Evolutionary conservation across 2,888 invertebrate species (phyloP).

Genomic region (Trichopria drosophilae): DNA sequence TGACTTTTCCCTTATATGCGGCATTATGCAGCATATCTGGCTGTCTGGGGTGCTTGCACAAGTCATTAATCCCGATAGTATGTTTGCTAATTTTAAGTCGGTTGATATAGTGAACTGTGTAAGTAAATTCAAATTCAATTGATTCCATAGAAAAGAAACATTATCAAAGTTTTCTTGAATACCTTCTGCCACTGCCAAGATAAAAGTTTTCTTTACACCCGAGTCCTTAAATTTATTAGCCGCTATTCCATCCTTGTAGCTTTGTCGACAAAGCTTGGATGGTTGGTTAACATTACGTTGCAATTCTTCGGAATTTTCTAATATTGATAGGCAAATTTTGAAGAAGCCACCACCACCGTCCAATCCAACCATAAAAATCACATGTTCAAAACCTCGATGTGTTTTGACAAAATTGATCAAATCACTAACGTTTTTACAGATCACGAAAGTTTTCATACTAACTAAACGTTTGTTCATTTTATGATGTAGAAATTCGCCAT

Average conservation of each 20-base stretch:
- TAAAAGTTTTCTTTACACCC: not conserved
- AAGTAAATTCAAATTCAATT: slow-evolving; percentile 1
- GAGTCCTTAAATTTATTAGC: not conserved
- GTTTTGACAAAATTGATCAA: slow-evolving; percentile 1
- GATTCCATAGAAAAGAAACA: not conserved
- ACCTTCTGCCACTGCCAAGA: no score
- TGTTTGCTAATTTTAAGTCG: not conserved
- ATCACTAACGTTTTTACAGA: not conserved
- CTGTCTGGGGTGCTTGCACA: no score
- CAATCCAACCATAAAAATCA: not conserved
- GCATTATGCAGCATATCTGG: no score
- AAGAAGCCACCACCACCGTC: no score
- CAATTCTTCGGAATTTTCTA: not conserved
- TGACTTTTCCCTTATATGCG: no score
- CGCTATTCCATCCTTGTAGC: slow-evolving; percentile 2
- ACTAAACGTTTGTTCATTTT: not conserved
- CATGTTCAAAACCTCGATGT: not conserved
- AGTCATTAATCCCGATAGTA: slow-evolving; percentile 1
- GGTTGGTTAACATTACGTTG: not conserved
- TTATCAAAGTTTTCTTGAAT: not conserved
- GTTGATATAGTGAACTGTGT: not conserved
- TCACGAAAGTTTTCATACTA: not conserved
- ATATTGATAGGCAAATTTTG: not conserved
- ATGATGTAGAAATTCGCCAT: not conserved
- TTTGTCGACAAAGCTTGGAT: no score